These are phyloP conservation scores for Seriola rivoliana DNA, from an alignment of 2,113 vertebrate genomes.

Conservation along the genomic window DNA sequence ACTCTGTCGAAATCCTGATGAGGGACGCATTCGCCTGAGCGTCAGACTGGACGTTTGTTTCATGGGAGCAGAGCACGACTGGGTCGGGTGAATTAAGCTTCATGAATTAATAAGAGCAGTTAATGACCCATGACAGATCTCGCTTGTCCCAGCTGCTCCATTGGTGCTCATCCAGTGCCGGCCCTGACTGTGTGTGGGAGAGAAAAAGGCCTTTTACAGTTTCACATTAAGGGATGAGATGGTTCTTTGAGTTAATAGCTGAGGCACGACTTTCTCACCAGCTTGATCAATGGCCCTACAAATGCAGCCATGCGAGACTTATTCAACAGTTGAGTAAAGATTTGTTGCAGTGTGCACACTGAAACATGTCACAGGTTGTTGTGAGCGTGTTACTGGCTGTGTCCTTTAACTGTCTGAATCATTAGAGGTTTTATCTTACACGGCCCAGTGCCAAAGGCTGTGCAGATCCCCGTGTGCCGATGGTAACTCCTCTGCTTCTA, in stretches of 20 bases:
- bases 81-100: slow-evolving; percentile 59
- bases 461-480: slow-evolving; percentile 1
- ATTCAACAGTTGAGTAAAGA: slow-evolving; percentile 34
- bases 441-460: slow-evolving; percentile 41
- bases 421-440: slow-evolving; percentile 62
- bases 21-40: slow-evolving; percentile 22
- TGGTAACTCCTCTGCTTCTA: slow-evolving; percentile 17
- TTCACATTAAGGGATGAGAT: slow-evolving; percentile 51
- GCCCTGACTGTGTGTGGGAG: slow-evolving; percentile 43
- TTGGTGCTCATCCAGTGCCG: slow-evolving; percentile 49
- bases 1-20: slow-evolving; percentile 33
- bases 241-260: slow-evolving; percentile 49
- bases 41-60: slow-evolving; percentile 57
- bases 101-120: slow-evolving; percentile 74
- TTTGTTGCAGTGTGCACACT: slow-evolving; percentile 17
- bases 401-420: slow-evolving; percentile 50
- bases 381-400: slow-evolving; percentile 40
- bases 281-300: slow-evolving; percentile 30
- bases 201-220: slow-evolving; percentile 51
- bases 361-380: slow-evolving; percentile 54
- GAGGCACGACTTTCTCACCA: slow-evolving; percentile 41
- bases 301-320: slow-evolving; percentile 34
- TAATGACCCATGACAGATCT: slow-evolving; percentile 72
- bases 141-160: slow-evolving; percentile 68
- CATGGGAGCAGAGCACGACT: slow-evolving; percentile 41